Evolutionary conservation across 2,113 vertebrate species (phyloP), one percentile per base, ranked within the genome.

Genomic region (Mystacornis crossleyi): DNA sequence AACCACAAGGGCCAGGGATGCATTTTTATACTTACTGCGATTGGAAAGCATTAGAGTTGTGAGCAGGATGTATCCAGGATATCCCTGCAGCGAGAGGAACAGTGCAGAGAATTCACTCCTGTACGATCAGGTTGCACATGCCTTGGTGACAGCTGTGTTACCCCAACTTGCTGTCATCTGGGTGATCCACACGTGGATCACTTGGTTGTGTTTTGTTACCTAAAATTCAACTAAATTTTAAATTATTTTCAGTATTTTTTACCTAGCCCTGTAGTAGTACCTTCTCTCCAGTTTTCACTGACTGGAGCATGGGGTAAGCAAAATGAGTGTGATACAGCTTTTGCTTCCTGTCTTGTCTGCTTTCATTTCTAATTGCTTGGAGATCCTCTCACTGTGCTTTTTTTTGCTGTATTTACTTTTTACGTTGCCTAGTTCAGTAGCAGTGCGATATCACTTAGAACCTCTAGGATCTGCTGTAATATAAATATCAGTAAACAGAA

Each of bases 111-210:
- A 21, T 34, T 38, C 13, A 5, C 17, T 72, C 4, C 45, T 11
- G 0, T 26, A 2, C 20, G 8, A 26, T 47, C 34, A 64, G 34
- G 55, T 50, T 79, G 50, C 1, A 2, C 12, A 4, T 0, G 0
- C 25, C 29, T 66, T 21, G 43, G 62, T 38, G 38, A 25, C 42
- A 45, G n/a, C 6, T 14, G 6, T 28, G 19, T 28, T 42, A 47
- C 9, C 43, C 8, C 43, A 79, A 31, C 34, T 62, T 92, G 54
- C 38, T 40, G 6, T 48, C 28, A 8, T 8, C 10, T 18, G 19
- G 42, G 12, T 66, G 29, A 57, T 47, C 47, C 28, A 25, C 12
- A 36, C 8, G 9, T 34, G 15, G 55, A 53, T 57, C 16, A 14
- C 2, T 67, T 83, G 17, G 18, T 33, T 53, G n/a, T 23, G 6